Conservation (phyloP, 2,888 invertebrate species). For the Dasysyrphus albostriatus region DNA sequence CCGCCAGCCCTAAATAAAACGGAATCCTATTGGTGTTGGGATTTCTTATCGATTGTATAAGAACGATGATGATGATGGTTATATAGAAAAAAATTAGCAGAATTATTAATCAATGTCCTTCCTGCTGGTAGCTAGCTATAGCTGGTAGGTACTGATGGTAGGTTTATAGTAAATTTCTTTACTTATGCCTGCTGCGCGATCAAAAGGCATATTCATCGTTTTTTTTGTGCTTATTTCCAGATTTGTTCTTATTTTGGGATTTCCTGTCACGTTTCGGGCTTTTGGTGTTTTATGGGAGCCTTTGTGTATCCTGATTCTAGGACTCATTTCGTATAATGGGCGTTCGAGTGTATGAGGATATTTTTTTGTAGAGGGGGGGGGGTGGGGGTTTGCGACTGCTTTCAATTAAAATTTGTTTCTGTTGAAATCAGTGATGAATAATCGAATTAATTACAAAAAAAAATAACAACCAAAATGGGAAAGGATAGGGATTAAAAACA, state of each 20-base stretch:
- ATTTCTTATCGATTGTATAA: conserved; percentile 43
- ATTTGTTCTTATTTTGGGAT: conserved; percentile 31
- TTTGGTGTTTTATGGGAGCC: conserved; percentile 40
- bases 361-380: conserved; percentile 27
- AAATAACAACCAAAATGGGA: conserved; percentile 19
- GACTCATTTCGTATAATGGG: conserved; percentile 1
- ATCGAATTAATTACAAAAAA: conserved; percentile 82
- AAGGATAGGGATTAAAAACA: conserved; percentile 38
- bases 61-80: conserved; percentile 22
- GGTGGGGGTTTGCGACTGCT: conserved; percentile 16
- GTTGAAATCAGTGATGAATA: conserved; percentile 83
- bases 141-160: neutral
- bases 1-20: neutral
- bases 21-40: conserved; percentile 41
- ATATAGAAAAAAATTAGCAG: conserved; percentile 57
- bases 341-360: conserved; percentile 6
- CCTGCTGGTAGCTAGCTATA: conserved; percentile 18
- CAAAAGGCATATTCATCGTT: conserved; percentile 61
- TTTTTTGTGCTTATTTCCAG: neutral
- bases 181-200: conserved; percentile 31
- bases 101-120: conserved; percentile 74
- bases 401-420: conserved; percentile 83
- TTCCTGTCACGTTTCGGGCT: conserved; percentile 65
- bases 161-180: conserved; percentile 15
- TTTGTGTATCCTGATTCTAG: conserved; percentile 30